phyloP scores from a whole-genome alignment of 2,113 vertebrate species.

The Sinocyclocheilus rhinocerous region DNA sequence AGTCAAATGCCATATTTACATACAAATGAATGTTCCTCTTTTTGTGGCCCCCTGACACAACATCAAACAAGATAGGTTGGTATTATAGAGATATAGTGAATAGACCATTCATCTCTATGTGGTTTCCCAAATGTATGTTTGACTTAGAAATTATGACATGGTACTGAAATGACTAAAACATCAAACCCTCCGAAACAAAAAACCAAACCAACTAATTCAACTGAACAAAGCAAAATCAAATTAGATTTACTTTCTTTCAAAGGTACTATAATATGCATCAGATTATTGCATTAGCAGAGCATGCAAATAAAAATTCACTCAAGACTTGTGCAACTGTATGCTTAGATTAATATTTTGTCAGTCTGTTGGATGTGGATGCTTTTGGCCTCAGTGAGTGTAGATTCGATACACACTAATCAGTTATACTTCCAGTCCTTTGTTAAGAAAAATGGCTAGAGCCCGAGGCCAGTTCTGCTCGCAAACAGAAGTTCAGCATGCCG shows the following conservation, averaged over 20 bases:
- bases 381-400: neutral
- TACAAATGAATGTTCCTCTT: slow-evolving; percentile 34
- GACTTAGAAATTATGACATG: slow-evolving; percentile 12
- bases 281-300: neutral
- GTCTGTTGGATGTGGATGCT: neutral
- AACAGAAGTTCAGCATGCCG: slow-evolving; percentile 68
- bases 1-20: slow-evolving; percentile 10
- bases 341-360: neutral
- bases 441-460: slow-evolving; percentile 58
- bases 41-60: slow-evolving; percentile 41
- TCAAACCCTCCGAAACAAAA: slow-evolving; percentile 20
- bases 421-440: slow-evolving; percentile 60
- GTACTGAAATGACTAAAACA: neutral
- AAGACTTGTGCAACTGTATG: neutral
- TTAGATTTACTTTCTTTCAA: neutral
- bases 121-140: slow-evolving; percentile 1
- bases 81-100: slow-evolving; percentile 14
- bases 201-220: neutral
- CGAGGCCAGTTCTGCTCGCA: slow-evolving; percentile 65
- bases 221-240: slow-evolving; percentile 8
- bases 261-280: neutral
- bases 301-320: neutral
- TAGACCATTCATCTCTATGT: neutral
- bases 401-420: slow-evolving; percentile 63
- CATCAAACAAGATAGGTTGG: slow-evolving; percentile 23